Base-by-base conservation (phyloP, 2,113 vertebrate species). In the Saccopteryx leptura region DNA sequence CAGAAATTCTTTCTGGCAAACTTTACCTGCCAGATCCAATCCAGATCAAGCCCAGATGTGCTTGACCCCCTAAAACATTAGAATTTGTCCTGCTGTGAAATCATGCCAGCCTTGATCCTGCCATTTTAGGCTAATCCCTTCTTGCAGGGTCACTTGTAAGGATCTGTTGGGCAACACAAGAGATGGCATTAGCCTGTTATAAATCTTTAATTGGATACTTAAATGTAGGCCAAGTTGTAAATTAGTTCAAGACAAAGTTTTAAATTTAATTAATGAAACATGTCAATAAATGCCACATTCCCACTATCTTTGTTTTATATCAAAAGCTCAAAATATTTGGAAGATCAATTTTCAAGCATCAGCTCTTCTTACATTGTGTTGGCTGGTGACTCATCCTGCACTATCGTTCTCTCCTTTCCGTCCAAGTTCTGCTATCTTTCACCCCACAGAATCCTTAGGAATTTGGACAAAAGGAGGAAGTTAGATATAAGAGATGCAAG, bases 391-490 rank as follows among this genome's bases (percentile, higher is more conserved):
- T 33, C 26, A 17, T 85, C 23, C n/a, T 88, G 23, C 15, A 26
- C 2, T 90, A n/a, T 79, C 17, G 31, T 71, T 76, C 17, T 79
- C 26, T 50, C 24, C 46, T 90, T 85, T 56, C 31, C 5, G 13
- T 58, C 66, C 18, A 54, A 71, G 48, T 2, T 80, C 11, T 8
- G 10, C n/a, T 80, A 33, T 58, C 46, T 87, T 83, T 87, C 0
- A 11, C 18, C 8, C 26, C 46, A 60, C 23, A 3, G 65, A 83
- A 46, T 52, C 1, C 26, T 91, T 82, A 83, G 39, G 19, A 88
- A 86, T 94, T 92, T 92, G 72, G 60, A 56, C 28, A 81, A 85
- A 89, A 83, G 83, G 24, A 91, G n/a, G 48, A 93, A 82, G 52
- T 93, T 86, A 85, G 78, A 81, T 50, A 18, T 23, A 71, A 33